Base-by-base conservation (phyloP, 2,113 vertebrate genomes). In the Nannospalax galili region DNA sequence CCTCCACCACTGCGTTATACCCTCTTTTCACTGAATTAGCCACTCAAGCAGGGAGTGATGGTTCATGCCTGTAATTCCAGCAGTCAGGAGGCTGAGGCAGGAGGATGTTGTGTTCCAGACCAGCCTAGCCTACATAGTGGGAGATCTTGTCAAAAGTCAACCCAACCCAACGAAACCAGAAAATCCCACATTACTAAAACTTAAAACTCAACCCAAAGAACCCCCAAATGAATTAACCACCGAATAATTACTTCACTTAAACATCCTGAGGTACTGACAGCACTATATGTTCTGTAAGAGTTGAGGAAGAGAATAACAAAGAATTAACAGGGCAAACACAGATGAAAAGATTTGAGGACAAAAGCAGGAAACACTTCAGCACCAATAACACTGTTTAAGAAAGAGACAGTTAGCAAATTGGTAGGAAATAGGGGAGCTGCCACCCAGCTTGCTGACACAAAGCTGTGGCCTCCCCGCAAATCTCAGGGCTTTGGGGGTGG, bases 231-330 rank as follows among this genome's bases (percentile, higher is more conserved):
- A 95, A 42, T 75, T 73, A 86, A 35, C 69, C 72, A 62, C 28
- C 45, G 30, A 88, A 58, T 72, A 74, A 10, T 69, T 35, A 72
- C 58, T 89, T 94, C 56, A 42, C 15, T 80, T 62, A 96, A 86
- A 56, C 30, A 35, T 58, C 35, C 58, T 20, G 14, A 45, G 73
- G 15, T 75, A 10, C 58, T 77, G 64, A 75, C 37, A 91, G n/a
- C 11, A 86, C 35, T 17, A 20, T 17, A 37, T 79, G 56, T 48
- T 42, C 58, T 60, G 24, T 64, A 81, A n/a, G 81, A 84, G 22
- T 3, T 1, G 42, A 65, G 22, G 60, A n/a, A n/a, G 32, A 77
- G 58, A 48, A 58, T 62, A 60, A 77, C 35, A 79, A 64, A 58
- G 30, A 81, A 70, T 89, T 62, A 82, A 70, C 5, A 65, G 74